Evolutionary conservation across 2,888 invertebrate genomes (phyloP), one percentile per base, ranked within the genome.

Genomic region (Agrotis exclamationis): DNA sequence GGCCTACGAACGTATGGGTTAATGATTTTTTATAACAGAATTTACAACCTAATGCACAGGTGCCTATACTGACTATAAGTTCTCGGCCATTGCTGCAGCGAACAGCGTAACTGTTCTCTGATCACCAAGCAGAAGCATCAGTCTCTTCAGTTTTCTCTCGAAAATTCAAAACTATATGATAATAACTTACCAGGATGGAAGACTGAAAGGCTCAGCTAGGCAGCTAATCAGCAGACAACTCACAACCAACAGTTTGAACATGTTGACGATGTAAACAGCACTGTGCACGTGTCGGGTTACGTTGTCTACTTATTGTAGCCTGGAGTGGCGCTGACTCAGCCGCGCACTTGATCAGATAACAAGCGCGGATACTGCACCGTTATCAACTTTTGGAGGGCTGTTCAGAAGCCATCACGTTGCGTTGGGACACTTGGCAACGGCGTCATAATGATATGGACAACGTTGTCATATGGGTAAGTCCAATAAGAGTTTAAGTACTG

Each of bases 291-390:
- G 11, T 7, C 51, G 13, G 13, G 18, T 7, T 0, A 4, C 18
- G 11, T 22, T 20, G 18, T 13, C 47, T 74, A 63, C 64, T 74
- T 78, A 79, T 74, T 78, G 47, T 33, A 51, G 3, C 33, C 14
- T 74, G 44, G 50, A 74, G 79, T 79, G 70, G 18, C 18, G 9
- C 63, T 78, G 78, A 79, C n/a, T 74, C 70, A 74, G 56, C 13
- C 20, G 9, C n/a, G 13, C 62, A 79, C 79, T 58, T 39, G 45
- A 67, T 47, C 56, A 47, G 73, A 77, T 77, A 71, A 56, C 50
- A 24, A 44, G 51, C 13, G 22, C 16, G 33, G 50, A 51, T 53
- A 76, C 62, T 71, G 45, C 33, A 18, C 50, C 39, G 18, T 53
- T 67, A 51, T 69, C 57, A 11, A 11, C 51, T 48, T 56, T 63